phyloP scores from a whole-genome alignment of 2,113 vertebrate species.

The Eretmochelys imbricata region DNA sequence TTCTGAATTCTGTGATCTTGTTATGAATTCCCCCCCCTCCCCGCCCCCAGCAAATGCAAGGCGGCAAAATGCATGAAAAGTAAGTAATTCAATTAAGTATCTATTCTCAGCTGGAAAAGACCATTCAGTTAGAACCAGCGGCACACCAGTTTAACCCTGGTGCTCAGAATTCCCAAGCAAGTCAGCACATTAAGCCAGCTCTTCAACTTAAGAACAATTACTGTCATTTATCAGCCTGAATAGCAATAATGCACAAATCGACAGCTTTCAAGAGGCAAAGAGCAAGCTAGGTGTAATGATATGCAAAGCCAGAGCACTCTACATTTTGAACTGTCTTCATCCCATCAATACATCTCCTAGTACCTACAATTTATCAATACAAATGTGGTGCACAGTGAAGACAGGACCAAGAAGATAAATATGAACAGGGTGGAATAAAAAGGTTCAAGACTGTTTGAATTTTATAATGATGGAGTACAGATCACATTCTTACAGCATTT shows the following conservation, averaged over 20 bases:
- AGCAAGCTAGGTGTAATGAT: conserved; percentile 83
- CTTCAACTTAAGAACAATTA: conserved; percentile 91
- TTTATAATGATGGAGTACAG: conserved; percentile 82
- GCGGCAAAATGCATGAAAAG: conserved; percentile 80
- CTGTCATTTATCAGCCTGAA: conserved; percentile 90
- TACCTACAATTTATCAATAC: conserved; percentile 86
- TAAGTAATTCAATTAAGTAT: conserved; percentile 85
- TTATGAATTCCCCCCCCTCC: conserved; percentile 75
- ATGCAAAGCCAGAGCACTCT: conserved; percentile 85
- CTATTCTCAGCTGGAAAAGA: conserved; percentile 79
- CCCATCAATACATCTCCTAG: conserved; percentile 86
- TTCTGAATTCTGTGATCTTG: conserved; percentile 68
- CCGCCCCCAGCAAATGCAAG: conserved; percentile 74
- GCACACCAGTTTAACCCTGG: conserved; percentile 80
- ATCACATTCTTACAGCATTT: conserved; percentile 77
- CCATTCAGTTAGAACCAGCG: conserved; percentile 80
- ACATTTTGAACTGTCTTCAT: conserved; percentile 82
- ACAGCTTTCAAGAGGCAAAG: conserved; percentile 87
- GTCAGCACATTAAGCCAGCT: conserved; percentile 86
- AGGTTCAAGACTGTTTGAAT: conserved; percentile 82
- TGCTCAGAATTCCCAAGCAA: conserved; percentile 85
- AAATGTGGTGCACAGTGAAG: conserved; percentile 82
- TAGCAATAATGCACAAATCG: conserved; percentile 89
- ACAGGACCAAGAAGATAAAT: conserved; percentile 84
- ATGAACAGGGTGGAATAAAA: conserved; percentile 77